These are phyloP conservation scores for Poecilia picta DNA, from an alignment of 2,797 vertebrate species.

Conservation along the genomic window DNA sequence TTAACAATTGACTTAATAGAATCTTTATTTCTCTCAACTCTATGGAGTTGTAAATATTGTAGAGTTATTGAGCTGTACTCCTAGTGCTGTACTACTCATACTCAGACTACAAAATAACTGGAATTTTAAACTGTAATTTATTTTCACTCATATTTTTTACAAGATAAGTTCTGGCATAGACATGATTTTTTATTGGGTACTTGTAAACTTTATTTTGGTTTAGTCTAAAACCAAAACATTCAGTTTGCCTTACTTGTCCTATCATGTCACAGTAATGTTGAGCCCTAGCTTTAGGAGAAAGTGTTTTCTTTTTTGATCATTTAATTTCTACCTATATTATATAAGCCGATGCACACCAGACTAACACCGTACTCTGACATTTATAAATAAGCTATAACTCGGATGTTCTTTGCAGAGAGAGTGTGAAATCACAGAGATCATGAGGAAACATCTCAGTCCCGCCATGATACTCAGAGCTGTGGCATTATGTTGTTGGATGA, in stretches of 20 bases:
- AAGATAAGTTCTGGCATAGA: neutral
- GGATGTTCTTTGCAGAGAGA: neutral
- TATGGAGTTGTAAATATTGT: conserved; percentile 30
- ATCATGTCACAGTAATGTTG: neutral
- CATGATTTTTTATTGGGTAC: neutral
- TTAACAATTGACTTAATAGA: neutral
- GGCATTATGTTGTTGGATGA: neutral
- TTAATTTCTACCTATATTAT: neutral
- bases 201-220: neutral
- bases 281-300: neutral
- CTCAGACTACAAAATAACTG: conserved; percentile 36
- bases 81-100: conserved; percentile 48
- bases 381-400: neutral
- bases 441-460: neutral
- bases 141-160: neutral
- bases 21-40: conserved; percentile 29
- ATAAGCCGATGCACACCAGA: neutral
- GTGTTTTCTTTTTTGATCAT: neutral
- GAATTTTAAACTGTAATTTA: conserved; percentile 36
- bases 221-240: neutral
- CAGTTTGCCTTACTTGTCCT: neutral
- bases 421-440: neutral
- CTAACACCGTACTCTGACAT: neutral
- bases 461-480: neutral
- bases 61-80: conserved; percentile 40